Evolutionary conservation across 2,888 invertebrate species (phyloP).

Genomic region (Thysanoteuthis rhombus): DNA sequence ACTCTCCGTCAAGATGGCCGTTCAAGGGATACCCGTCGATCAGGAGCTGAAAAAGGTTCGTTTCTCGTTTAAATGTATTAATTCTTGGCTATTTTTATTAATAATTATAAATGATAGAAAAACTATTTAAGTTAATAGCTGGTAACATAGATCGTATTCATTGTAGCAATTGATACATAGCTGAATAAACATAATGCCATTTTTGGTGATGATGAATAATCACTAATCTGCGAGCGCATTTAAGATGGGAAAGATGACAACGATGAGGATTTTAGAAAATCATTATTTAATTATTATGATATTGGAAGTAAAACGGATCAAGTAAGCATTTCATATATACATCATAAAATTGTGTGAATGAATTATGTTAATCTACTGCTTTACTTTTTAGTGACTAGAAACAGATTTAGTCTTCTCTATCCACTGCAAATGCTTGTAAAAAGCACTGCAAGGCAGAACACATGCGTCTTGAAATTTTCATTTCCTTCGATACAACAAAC

Average conservation of each 20-base stretch:
- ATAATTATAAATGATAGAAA: background rate
- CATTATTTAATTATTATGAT: background rate
- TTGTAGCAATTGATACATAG: background rate
- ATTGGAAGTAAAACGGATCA: background rate
- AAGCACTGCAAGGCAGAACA: too few relatives aligned
- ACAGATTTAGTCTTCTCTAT: too few relatives aligned
- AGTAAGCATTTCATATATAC: background rate
- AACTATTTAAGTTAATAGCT: background rate
- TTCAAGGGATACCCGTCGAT: slow-evolving; percentile 32
- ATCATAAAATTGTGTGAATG: background rate
- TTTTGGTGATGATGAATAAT: background rate
- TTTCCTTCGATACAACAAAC: too few relatives aligned
- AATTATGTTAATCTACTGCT: background rate
- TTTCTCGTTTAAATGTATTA: background rate
- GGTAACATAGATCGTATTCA: background rate
- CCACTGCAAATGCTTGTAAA: too few relatives aligned
- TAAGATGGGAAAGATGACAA: too few relatives aligned
- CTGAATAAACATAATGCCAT: background rate
- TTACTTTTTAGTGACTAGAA: background rate
- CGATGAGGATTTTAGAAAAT: too few relatives aligned
- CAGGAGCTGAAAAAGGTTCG: slow-evolving; percentile 36
- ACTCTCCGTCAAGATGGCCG: slow-evolving; percentile 33
- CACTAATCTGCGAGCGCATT: too few relatives aligned
- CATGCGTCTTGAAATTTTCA: too few relatives aligned
- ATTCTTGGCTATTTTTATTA: background rate